Base-by-base conservation (phyloP, 2,113 vertebrate genomes). In the Ageneiosus marmoratus region DNA sequence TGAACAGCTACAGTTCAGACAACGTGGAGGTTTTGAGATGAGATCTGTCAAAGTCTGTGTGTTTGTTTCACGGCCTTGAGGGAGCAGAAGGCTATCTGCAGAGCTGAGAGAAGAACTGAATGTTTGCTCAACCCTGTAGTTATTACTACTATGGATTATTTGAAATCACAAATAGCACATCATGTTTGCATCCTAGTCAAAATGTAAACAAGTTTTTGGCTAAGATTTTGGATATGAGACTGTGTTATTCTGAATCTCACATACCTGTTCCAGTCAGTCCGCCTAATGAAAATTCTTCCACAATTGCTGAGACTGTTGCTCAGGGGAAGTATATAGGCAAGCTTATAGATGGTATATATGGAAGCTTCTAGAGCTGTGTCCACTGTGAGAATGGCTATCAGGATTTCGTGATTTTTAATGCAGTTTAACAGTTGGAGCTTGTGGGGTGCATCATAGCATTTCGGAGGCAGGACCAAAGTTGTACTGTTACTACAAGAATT, bases 1-100 rank as follows among this genome's bases (percentile, higher is more conserved):
- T 83, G n/a, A n/a, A n/a, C n/a, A n/a, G n/a, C 69, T 55, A 56
- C 63, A 22, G 22, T 53, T 53, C 48, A 81, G 67, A 76, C 81
- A 65, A 44, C 58, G 34, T 65, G 72, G 32, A 67, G 32, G 81
- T 67, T 65, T 76, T 6, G 60, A 77, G 81, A 41, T 34, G 53
- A 27, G n/a, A 82, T 41, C 37, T 41, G 37, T 41, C 37, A 41
- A 41, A 5, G 37, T 41, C 53, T 5, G 32, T 58, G 22, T 82
- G 56, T 75, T 48, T 78, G 51, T 83, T 60, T 72, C 34, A 12
- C 18, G 27, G 27, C 44, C 82, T 77, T 15, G 7, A 56, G 82
- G 82, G 74, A 69, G 50, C 73, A 29, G 16, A 27, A 56, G 34
- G 34, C 16, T 41, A 6, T 65, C 63, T 65, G 24, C 4, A 24